Evolutionary conservation across 2,888 invertebrate species (phyloP).

Genomic region (Limulus polyphemus): DNA sequence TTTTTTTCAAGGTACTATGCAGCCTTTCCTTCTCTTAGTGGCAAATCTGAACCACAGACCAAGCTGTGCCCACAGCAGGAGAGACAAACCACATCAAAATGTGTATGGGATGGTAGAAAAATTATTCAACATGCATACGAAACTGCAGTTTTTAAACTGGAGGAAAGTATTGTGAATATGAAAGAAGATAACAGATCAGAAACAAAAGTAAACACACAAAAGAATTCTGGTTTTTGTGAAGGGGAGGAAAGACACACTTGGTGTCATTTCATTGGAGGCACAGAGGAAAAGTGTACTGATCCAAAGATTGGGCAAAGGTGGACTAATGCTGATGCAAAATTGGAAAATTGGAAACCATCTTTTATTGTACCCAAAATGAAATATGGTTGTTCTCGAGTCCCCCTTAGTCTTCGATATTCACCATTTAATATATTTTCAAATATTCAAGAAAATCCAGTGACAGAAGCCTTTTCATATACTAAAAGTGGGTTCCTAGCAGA

Average conservation of each 20-base stretch:
- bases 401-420: constrained; percentile 5
- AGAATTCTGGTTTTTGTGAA: too few species aligned
- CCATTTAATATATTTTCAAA: constrained; percentile 5
- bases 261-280: neutral
- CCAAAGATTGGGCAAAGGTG: too few species aligned
- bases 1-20: constrained; percentile 37
- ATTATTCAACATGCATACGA: too few species aligned
- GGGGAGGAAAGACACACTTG: too few species aligned
- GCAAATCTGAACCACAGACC: constrained; percentile 37
- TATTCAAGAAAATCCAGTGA: too few species aligned
- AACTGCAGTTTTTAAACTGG: too few species aligned
- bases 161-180: too few species aligned
- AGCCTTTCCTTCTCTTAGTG: constrained; percentile 38
- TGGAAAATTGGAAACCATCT: constrained; percentile 6
- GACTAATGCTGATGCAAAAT: too few species aligned
- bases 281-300: constrained; percentile 9
- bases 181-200: too few species aligned
- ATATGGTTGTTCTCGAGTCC: constrained; percentile 1
- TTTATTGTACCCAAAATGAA: constrained; percentile 16
- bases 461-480: too few species aligned
- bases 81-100: constrained; percentile 38
- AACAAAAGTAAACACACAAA: too few species aligned
- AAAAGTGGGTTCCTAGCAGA: too few species aligned
- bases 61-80: constrained; percentile 41
- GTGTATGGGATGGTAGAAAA: neutral